These are phyloP conservation scores for Sphaerophoria rueppellii DNA, from an alignment of 2,888 invertebrate species.

Conservation along the genomic window DNA sequence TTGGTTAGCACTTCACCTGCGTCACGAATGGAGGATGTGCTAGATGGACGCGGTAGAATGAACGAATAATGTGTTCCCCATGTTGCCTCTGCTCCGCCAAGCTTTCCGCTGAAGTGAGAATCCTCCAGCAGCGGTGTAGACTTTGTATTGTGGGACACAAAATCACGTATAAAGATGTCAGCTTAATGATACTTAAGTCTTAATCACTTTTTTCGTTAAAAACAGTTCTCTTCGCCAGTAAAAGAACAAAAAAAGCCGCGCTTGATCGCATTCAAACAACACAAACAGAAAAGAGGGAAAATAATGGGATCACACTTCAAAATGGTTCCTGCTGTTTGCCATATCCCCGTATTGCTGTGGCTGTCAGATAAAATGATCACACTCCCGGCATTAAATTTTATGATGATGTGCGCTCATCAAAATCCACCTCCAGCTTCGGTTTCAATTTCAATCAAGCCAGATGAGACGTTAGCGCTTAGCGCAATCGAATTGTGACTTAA, in stretches of 20 bases:
- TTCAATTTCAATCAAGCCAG: constrained; percentile 23
- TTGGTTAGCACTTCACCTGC: constrained; percentile 73
- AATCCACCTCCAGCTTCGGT: constrained; percentile 29
- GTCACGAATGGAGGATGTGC: constrained; percentile 30
- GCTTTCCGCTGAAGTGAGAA: background rate
- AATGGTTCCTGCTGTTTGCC: constrained; percentile 70
- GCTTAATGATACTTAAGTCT: constrained; percentile 72
- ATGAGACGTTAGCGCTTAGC: background rate
- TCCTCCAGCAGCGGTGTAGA: constrained; percentile 44
- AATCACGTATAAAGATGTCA: constrained; percentile 71
- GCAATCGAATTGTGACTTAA: background rate
- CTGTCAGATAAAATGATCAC: constrained; percentile 11
- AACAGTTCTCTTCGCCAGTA: constrained; percentile 12
- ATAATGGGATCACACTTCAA: constrained; percentile 73
- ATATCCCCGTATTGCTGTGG: constrained; percentile 1
- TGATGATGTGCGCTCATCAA: constrained; percentile 58
- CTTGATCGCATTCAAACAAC: constrained; percentile 27
- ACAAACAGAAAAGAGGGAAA: constrained; percentile 56
- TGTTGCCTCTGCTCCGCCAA: background rate
- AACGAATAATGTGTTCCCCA: constrained; percentile 55
- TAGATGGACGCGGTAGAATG: constrained; percentile 34
- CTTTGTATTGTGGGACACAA: constrained; percentile 35
- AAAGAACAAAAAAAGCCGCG: constrained; percentile 4
- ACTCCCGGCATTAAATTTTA: constrained; percentile 66
- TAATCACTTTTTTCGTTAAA: constrained; percentile 69